Base-by-base conservation (phyloP, 2,888 invertebrate species). In the Embidobia sp. region DNA sequence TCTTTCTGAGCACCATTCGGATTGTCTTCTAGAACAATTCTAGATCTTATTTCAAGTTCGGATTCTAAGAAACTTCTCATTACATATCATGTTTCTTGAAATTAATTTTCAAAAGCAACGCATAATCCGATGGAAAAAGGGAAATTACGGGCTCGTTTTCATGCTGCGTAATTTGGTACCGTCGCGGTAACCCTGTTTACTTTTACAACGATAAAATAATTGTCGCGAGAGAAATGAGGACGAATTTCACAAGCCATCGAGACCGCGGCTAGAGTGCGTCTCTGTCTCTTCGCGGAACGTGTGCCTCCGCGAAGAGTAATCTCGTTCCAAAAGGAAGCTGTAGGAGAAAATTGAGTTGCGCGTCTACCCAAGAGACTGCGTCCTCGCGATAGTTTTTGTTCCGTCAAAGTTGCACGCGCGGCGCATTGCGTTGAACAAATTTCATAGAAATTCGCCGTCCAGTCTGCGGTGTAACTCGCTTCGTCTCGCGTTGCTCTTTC, bases 341-440 rank as follows among this genome's bases (percentile, higher is more conserved):
- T n/a, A 79, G 76, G 73, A 79, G 82, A 82, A 81, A 84, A 84
- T 84, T 82, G 83, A 84, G 78, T 84, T 83, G 79, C 64, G 40
- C 61, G 69, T 46, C 75, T 64, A 74, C 74, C 70, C 81, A 79
- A 75, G 74, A 63, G 70, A 70, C 75, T 33, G 46, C 51, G 64
- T 51, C 67, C 51, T 64, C 46, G 46, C 49, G 63, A 61, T 59
- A 76, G 64, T 76, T 76, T 76, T 76, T 69, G 55, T 18, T 55
- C 57, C 13, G 46, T 53, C 69, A 64, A 76, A 76, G 57, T 59
- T 63, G 59, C 49, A 49, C 48, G 15, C 31, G 22, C 19, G 40
- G 42, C 35, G 49, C 42, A 13, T 49, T 31, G 48, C 10, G 26
- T 18, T n/a, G 22, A 48, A 49, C 63, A 74, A 74, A 66, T 64